Percentiles rank a stretch among this genome's conserved stretches.
Evolutionary conservation across 2,797 vertebrate species (phyloP).

Genomic region (Tokudaia tokunoshimensis): DNA sequence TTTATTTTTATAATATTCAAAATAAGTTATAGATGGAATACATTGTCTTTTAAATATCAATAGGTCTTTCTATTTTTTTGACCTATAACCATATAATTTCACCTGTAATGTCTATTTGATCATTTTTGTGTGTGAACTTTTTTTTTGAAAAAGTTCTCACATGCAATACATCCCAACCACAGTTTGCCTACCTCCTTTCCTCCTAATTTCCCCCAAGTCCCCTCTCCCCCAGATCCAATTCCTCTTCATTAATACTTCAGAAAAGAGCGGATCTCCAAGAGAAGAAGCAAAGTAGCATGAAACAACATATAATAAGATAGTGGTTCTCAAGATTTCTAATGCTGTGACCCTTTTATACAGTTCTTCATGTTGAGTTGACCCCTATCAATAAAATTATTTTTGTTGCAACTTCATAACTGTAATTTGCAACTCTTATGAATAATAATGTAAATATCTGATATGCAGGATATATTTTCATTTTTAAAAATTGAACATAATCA

Average conservation of each 20-base stretch:
- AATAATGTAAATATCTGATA: background rate
- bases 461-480: background rate
- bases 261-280: background rate
- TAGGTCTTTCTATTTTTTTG: background rate
- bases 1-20: conserved; percentile 12
- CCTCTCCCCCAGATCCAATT: background rate
- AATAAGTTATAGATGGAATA: background rate
- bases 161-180: no score
- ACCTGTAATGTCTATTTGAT: background rate
- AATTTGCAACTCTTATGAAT: background rate
- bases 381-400: no score
- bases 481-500: background rate
- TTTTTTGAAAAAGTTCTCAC: no score
- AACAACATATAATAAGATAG: no score
- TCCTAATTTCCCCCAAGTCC: no score
- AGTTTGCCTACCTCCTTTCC: no score
- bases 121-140: background rate
- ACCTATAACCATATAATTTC: background rate
- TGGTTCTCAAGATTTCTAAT: no score
- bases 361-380: no score
- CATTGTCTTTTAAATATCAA: background rate
- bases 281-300: background rate
- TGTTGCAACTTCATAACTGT: background rate
- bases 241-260: background rate
- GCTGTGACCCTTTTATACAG: no score